Evolutionary conservation across 2,888 invertebrate genomes (phyloP), one percentile per base, ranked within the genome.

Genomic region (Sphaeridia pumilis): DNA sequence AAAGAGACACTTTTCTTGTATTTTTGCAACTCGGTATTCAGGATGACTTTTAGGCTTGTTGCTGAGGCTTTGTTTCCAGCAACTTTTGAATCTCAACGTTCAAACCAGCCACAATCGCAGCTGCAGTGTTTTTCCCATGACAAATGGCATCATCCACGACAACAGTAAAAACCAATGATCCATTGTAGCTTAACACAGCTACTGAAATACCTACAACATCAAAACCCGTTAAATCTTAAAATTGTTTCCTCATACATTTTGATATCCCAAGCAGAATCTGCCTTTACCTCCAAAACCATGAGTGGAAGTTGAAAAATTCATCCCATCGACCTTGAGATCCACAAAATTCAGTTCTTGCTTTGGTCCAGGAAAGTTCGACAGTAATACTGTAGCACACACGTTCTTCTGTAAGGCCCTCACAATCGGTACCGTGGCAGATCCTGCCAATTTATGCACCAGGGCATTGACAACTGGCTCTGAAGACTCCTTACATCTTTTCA

Each of bases 281-380:
- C n/a, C n/a, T n/a, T n/a, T n/a, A 50, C 49, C 49, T 24, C 34
- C 42, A 38, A 27, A 42, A 14, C 49, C 49, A 26, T 50, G 49
- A 24, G 42, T 42, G 2, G 49, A 36, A 42, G 49, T 50, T n/a
- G 21, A n/a, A 20, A 50, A 50, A 10, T 21, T 50, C n/a, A 50
- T 34, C 14, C 35, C 49, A 5, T 21, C 34, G 22, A 43, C 25
- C 7, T n/a, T 22, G 2, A n/a, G 21, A 4, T 35, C 49, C 2
- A 24, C 27, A 10, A 50, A 24, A 17, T n/a, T 24, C 4, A 24
- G n/a, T 34, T 27, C 12, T 14, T 5, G 12, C 2, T 4, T 21
- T 2, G 49, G 49, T 5, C 42, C 43, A 2, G 49, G 49, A 22
- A 50, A 34, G 35, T 34, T 50, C 2, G 43, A 43, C 12, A 50